Evolutionary conservation across 2,888 invertebrate species (phyloP).

Genomic region (Epinotia brunnichana): DNA sequence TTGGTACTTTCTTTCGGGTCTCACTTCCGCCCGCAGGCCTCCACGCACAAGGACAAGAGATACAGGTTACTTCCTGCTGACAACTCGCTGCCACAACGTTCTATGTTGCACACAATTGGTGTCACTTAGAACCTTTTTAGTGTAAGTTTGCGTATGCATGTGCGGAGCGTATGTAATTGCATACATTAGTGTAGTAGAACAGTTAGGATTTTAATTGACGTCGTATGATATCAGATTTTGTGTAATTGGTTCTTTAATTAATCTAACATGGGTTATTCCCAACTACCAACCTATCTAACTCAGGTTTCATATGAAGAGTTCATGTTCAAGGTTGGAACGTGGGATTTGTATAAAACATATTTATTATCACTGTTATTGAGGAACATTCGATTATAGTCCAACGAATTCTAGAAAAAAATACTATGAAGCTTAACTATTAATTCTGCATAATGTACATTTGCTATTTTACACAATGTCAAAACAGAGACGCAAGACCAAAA

Average conservation of each 20-base stretch:
- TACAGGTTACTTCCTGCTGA: constrained; percentile 43
- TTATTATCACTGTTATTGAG: too few species aligned
- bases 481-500: too few species aligned
- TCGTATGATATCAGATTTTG: not conserved
- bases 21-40: constrained; percentile 75
- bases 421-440: too few species aligned
- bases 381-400: too few species aligned
- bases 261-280: not conserved
- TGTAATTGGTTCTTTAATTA: not conserved
- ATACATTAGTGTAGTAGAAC: constrained; percentile 11
- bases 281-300: too few species aligned
- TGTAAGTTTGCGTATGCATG: not conserved
- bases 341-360: too few species aligned
- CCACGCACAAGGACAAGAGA: constrained; percentile 71
- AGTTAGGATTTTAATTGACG: not conserved
- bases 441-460: too few species aligned
- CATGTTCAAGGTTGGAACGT: too few species aligned
- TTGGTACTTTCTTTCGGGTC: constrained; percentile 81
- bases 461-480: too few species aligned
- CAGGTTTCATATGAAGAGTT: too few species aligned
- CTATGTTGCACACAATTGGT: not conserved
- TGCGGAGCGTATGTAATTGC: constrained; percentile 14
- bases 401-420: too few species aligned
- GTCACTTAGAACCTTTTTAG: constrained; percentile 9
- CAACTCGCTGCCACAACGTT: not conserved